Base-by-base conservation (phyloP, 2,113 vertebrate species). In the Catagonus wagneri region DNA sequence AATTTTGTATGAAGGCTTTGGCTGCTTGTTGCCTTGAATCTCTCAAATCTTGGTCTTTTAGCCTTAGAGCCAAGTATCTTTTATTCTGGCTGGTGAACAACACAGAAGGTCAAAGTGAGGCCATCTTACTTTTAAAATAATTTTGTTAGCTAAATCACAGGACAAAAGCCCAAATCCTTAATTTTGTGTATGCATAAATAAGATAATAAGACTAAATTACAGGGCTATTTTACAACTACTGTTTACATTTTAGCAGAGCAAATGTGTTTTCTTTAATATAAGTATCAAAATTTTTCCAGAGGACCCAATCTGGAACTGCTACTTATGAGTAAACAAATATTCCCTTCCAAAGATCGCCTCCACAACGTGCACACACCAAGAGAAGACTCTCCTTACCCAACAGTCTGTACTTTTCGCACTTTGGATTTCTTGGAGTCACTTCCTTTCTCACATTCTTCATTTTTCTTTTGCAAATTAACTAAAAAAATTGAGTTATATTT, bases 1-100 rank as follows among this genome's bases (percentile, higher is more conserved):
- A 98, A 29, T 97, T 89, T 0, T 90, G 98, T 61, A 99, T 13
- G 58, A 99, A 99, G 29, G 98, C 98, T 86, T 93, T 96, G 1
- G 99, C 99, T 0, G 96, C 97, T 92, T 98, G 94, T 6, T 99
- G 98, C 95, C 99, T 99, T 32, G 98, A 96, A 19, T 96, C 97
- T 22, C 92, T 88, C 27, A 90, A 1, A 8, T 89, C 83, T 36
- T 96, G 95, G 52, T 98, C 98, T 93, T 98, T 99, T 11, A 99
- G 71, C 6, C 98, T 98, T 22, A 97, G 84, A 54, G 99, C 99
- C 0, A 17, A 29, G 68, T 99, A 99, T 66, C 98, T 99, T 50
- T 98, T 98, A 96, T 98, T 98, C 83, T 99, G 93, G 61, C 99
- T 99, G 97, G 83, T 86, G 16, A 93, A 58, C 52, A 96, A 94